Evolutionary conservation across 2,888 invertebrate genomes (phyloP), one percentile per base, ranked within the genome.

Genomic region (Stenodema calcarata): DNA sequence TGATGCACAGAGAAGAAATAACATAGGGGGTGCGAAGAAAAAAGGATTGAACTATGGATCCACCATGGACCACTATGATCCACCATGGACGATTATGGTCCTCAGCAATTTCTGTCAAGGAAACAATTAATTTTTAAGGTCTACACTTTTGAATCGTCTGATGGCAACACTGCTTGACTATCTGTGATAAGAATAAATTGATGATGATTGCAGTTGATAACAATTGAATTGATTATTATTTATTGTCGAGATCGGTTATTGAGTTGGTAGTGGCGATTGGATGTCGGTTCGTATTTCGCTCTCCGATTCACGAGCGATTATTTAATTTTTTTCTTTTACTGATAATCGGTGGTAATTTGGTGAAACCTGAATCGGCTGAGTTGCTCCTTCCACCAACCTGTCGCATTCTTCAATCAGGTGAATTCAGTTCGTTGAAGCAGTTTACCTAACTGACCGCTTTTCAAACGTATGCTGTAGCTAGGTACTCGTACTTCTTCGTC

Each of bases 361-460:
- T 9, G 9, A 35, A 14, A 18, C 35, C 16, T 4, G 16, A n/a
- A 27, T n/a, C 28, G 11, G 23, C 18, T 11, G 7, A 7, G 35
- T n/a, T 70, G n/a, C 28, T 28, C 41, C 35, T 73, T 16, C 35
- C 73, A 73, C 73, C 73, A 73, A 73, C 73, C 73, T 73, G 73
- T 73, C 73, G 73, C 73, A 73, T 73, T 35, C 35, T 35, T 35
- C 41, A 9, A 7, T 35, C n/a, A 73, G 73, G 73, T 73, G 35
- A 41, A 35, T 73, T 23, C 23, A n/a, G 27, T 62, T 62, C 54
- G 23, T 54, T 62, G 62, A 62, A 7, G 35, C 7, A 35, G 7
- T 35, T 35, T 35, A n/a, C n/a, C n/a, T n/a, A n/a, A n/a, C n/a
- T n/a, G n/a, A n/a, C n/a, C n/a, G n/a, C n/a, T n/a, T n/a, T n/a